Conservation (phyloP, 2,888 invertebrate species). For the Noctua janthina region DNA sequence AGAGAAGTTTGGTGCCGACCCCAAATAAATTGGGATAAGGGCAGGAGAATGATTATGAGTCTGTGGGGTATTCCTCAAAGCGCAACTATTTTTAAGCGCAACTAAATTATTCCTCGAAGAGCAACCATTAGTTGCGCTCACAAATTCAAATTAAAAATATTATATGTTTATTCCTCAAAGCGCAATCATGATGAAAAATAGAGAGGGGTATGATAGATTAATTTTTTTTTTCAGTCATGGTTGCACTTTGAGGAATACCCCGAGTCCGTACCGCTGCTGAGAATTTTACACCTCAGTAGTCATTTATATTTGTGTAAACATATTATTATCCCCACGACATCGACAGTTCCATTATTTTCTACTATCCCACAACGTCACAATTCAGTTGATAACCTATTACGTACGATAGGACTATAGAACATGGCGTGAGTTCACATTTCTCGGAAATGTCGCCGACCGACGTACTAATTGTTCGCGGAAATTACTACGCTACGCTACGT, state of each 20-base stretch:
- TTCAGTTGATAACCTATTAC: constrained; percentile 30
- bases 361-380: constrained; percentile 13
- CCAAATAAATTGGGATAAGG: background rate
- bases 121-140: too few relatives aligned
- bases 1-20: too few relatives aligned
- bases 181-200: too few relatives aligned
- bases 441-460: constrained; percentile 61
- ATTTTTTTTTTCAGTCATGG: too few relatives aligned
- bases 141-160: too few relatives aligned
- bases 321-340: background rate
- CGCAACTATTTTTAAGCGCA: too few relatives aligned
- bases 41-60: too few relatives aligned
- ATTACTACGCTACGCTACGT: constrained; percentile 70
- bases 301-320: background rate
- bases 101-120: too few relatives aligned
- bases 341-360: background rate
- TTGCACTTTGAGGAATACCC: too few relatives aligned
- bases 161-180: too few relatives aligned
- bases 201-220: too few relatives aligned
- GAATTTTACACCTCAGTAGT: background rate
- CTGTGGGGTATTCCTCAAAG: too few relatives aligned
- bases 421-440: constrained; percentile 56
- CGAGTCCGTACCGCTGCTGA: background rate
- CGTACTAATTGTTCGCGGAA: constrained; percentile 72
- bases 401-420: constrained; percentile 22